Evolutionary conservation across 1,140 invertebrate genomes (phyloP).

Genomic region (Probaryconus sp.): DNA sequence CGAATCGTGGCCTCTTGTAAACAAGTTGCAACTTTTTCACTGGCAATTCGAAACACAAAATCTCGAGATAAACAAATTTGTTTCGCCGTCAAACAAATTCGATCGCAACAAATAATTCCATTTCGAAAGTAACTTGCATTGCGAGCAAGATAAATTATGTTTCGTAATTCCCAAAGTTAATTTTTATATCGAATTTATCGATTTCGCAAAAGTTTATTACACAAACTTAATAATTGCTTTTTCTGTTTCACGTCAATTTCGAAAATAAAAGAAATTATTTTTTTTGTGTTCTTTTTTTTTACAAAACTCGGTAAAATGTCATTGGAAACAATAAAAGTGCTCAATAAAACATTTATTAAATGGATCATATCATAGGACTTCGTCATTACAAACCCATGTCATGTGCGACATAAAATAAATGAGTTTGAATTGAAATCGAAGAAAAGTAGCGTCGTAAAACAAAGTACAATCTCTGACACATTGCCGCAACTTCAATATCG

Average conservation of each 20-base stretch:
- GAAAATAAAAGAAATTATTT: too few species aligned
- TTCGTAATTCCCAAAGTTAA: too few species aligned
- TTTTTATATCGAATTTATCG: conserved; percentile 11
- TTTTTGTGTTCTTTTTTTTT: too few species aligned
- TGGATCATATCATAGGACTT: not conserved
- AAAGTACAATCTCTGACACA: conserved; percentile 29
- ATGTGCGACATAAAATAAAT: conserved; percentile 31
- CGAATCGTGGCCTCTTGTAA: conserved; percentile 30
- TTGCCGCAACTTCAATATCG: conserved; percentile 17
- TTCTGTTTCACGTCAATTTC: not conserved
- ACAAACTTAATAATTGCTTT: not conserved
- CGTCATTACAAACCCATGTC: conserved; percentile 8
- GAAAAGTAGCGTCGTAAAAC: conserved; percentile 27
- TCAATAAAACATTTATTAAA: conserved; percentile 4
- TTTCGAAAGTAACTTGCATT: conserved; percentile 13
- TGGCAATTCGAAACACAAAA: conserved; percentile 18
- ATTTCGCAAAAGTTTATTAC: not conserved
- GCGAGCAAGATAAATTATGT: conserved; percentile 23
- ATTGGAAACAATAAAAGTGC: not conserved
- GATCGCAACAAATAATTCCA: conserved; percentile 39
- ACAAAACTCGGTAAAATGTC: not conserved
- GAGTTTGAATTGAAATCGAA: conserved; percentile 33
- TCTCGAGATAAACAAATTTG: conserved; percentile 43
- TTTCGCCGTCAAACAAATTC: conserved; percentile 37
- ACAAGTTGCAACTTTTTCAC: conserved; percentile 43